A percentile compares a stretch with the other conserved stretches of the same genome.
Conservation (phyloP, 2,113 vertebrate species). For the Esox niger region DNA sequence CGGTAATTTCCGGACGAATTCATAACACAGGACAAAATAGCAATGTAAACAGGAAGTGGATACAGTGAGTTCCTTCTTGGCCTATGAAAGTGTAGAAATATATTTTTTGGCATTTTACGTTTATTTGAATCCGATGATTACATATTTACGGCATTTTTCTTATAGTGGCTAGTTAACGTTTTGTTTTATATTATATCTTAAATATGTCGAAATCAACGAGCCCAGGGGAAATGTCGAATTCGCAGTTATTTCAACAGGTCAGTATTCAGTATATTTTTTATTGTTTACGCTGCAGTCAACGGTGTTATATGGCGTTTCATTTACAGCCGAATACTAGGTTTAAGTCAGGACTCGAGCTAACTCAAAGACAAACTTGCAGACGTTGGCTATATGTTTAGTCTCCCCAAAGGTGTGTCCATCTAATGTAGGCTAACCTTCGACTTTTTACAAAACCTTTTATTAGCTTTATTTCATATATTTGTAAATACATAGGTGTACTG, state of each 20-base stretch:
- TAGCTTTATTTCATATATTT: too few species aligned
- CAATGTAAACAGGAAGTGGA: slow-evolving; percentile 47
- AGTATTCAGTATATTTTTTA: background rate
- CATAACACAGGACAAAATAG: slow-evolving; percentile 2
- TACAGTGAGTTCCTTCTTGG: rapidly evolving
- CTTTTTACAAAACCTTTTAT: too few species aligned
- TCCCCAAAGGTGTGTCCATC: too few species aligned
- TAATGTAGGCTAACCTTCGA: too few species aligned
- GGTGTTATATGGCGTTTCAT: too few species aligned
- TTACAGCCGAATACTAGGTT: too few species aligned
- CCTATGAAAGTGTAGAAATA: background rate
- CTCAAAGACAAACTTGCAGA: too few species aligned
- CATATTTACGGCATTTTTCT: background rate
- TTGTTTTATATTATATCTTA: background rate
- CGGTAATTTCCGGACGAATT: background rate
- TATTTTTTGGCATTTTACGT: background rate
- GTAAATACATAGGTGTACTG: too few species aligned
- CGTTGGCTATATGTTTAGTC: too few species aligned
- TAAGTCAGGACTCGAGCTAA: too few species aligned
- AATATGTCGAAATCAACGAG: slow-evolving; percentile 10
- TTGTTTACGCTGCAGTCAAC: too few species aligned
- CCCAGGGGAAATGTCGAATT: slow-evolving; percentile 28
- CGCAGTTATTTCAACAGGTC: slow-evolving; percentile 52
- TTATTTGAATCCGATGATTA: background rate
- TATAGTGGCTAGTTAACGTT: rapidly evolving